Evolutionary conservation across 2,113 vertebrate genomes (phyloP).

Genomic region (Zosterops borbonicus): DNA sequence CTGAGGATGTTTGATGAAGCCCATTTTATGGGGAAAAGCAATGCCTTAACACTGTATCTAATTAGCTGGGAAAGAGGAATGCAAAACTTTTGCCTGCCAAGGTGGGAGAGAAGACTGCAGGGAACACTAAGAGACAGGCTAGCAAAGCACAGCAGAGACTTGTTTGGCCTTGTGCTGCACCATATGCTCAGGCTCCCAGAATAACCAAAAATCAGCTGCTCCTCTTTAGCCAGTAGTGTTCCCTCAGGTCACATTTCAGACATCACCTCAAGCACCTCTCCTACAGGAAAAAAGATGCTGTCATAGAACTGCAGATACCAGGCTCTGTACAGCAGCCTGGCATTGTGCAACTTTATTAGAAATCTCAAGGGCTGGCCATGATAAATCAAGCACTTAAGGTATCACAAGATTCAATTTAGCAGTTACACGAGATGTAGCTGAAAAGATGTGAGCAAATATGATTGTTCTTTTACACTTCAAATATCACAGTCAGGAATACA

Average conservation of each 20-base stretch:
- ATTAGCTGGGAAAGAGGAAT: not conserved
- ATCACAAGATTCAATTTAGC: not conserved
- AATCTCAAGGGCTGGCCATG: not conserved
- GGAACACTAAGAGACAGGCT: not conserved
- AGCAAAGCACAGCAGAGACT: constrained; percentile 17
- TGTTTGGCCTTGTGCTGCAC: constrained; percentile 12
- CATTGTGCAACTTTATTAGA: not conserved
- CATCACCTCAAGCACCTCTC: not conserved
- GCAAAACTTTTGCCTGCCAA: not conserved
- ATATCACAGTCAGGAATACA: not conserved
- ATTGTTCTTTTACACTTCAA: not conserved
- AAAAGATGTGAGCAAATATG: not conserved
- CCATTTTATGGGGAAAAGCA: not conserved
- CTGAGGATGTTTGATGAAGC: not conserved
- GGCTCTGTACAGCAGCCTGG: not conserved
- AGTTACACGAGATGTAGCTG: not conserved
- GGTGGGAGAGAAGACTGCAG: not conserved
- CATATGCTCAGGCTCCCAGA: constrained; percentile 50
- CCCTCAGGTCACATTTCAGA: constrained; percentile 2
- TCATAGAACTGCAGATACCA: not conserved
- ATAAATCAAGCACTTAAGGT: not conserved
- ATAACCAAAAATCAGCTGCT: constrained; percentile 50
- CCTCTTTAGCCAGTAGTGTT: not conserved
- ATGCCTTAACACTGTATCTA: not conserved
- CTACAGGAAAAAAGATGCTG: not conserved